These are phyloP conservation scores for Castor canadensis DNA, from an alignment of 2,113 vertebrate genomes.

Conservation along the genomic window DNA sequence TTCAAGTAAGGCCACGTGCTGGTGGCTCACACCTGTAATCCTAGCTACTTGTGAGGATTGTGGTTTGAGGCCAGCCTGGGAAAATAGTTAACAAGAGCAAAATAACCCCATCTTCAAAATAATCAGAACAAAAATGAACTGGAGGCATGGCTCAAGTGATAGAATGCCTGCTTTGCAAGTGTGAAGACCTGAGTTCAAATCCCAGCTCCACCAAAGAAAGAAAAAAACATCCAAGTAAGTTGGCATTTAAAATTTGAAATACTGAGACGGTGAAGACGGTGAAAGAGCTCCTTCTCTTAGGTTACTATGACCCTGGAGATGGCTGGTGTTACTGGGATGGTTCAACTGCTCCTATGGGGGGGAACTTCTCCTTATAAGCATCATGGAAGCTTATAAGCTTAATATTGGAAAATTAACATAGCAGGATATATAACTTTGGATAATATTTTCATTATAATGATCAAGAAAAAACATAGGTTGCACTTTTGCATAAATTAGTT, in stretches of 20 bases:
- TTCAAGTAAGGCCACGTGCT: too few relatives aligned
- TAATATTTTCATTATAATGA: constrained; percentile 58
- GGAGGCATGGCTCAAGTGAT: too few relatives aligned
- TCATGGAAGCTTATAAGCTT: background rate
- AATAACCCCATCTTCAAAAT: too few relatives aligned
- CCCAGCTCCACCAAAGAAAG: too few relatives aligned
- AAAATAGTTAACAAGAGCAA: too few relatives aligned
- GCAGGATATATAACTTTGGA: constrained; percentile 44
- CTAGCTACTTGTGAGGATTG: too few relatives aligned
- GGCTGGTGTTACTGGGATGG: background rate
- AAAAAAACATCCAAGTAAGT: background rate
- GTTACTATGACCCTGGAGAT: background rate
- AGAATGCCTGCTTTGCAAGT: too few relatives aligned
- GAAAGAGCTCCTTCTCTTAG: background rate
- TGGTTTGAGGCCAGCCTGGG: too few relatives aligned
- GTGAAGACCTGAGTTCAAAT: too few relatives aligned
- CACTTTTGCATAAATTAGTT: constrained; percentile 33
- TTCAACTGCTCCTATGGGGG: background rate
- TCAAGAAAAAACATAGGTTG: constrained; percentile 21
- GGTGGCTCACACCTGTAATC: too few relatives aligned
- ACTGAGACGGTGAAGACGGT: background rate
- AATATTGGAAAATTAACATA: constrained; percentile 58
- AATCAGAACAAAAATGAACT: too few relatives aligned
- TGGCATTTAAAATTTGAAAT: background rate
- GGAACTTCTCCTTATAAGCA: background rate